phyloP scores from a whole-genome alignment of 2,888 invertebrate genomes.

The Nomada goodeniana region DNA sequence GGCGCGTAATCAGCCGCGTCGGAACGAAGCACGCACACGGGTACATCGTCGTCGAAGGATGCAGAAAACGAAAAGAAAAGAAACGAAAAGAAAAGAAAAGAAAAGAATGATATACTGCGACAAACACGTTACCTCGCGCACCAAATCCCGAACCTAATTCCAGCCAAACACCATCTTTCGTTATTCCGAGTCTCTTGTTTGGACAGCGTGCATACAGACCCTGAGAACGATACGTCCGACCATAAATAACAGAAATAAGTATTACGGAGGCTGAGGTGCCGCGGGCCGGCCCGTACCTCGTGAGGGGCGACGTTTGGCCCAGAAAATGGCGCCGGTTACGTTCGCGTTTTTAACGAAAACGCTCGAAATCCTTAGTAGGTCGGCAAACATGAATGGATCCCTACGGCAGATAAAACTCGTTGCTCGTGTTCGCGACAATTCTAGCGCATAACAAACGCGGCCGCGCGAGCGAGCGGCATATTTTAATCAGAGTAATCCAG shows the following conservation, averaged over 20 bases:
- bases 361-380: slow-evolving; percentile 30
- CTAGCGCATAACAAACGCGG: not conserved
- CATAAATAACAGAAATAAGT: slow-evolving; percentile 31
- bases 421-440: not conserved
- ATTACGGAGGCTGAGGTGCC: not conserved
- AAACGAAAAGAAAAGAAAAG: not conserved
- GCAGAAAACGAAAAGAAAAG: not conserved
- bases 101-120: slow-evolving; percentile 36
- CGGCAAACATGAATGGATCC: slow-evolving; percentile 6
- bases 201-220: slow-evolving; percentile 31
- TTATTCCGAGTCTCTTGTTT: slow-evolving; percentile 44
- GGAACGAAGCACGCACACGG: too few species aligned
- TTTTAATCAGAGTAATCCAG: slow-evolving; percentile 43
- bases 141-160: slow-evolving; percentile 5
- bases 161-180: slow-evolving; percentile 42
- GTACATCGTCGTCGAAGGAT: not conserved
- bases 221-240: slow-evolving; percentile 1
- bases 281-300: not conserved
- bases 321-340: not conserved
- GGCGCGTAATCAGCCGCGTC: too few species aligned
- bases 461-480: slow-evolving; percentile 8
- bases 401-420: slow-evolving; percentile 5
- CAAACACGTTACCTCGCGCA: slow-evolving; percentile 39
- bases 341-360: not conserved
- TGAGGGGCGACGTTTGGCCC: not conserved